Percentiles rank a stretch among this genome's conserved stretches.
These are phyloP conservation scores for Enoplosus armatus DNA, from an alignment of 2,797 vertebrate genomes.

Conservation along the genomic window DNA sequence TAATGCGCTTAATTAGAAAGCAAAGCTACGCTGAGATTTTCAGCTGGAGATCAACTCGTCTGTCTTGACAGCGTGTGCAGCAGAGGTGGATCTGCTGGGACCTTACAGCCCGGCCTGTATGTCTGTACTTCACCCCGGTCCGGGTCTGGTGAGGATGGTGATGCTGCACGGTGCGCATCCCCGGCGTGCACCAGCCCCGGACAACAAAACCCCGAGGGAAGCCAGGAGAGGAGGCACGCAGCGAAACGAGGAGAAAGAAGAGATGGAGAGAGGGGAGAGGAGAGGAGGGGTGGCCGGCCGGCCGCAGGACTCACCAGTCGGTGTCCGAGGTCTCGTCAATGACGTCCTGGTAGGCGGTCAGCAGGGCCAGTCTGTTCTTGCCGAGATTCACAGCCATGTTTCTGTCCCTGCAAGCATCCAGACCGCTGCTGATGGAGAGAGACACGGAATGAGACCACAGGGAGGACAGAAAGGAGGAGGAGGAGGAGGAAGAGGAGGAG, in stretches of 20 bases:
- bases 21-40: background rate
- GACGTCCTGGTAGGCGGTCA: constrained; percentile 97
- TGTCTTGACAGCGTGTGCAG: background rate
- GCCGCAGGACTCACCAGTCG: constrained; percentile 90
- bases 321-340: constrained; percentile 91
- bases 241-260: background rate
- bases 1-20: constrained; percentile 21
- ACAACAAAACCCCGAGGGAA: constrained; percentile 8
- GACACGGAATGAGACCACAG: constrained; percentile 69
- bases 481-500: constrained; percentile 46
- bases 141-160: background rate
- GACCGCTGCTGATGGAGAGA: constrained; percentile 80
- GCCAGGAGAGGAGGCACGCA: background rate
- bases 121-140: background rate
- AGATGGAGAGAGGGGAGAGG: background rate
- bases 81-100: background rate
- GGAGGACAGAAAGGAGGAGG: constrained; percentile 44
- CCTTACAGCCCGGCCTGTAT: background rate
- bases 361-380: constrained; percentile 93
- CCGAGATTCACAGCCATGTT: constrained; percentile 93
- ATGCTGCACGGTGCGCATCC: constrained; percentile 43
- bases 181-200: constrained; percentile 24
- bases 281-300: background rate
- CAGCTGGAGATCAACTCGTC: background rate
- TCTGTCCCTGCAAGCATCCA: constrained; percentile 81